Percentiles rank a stretch among this genome's conserved stretches.
Conservation (phyloP, 2,113 vertebrate genomes). For the Poecilia latipinna region DNA sequence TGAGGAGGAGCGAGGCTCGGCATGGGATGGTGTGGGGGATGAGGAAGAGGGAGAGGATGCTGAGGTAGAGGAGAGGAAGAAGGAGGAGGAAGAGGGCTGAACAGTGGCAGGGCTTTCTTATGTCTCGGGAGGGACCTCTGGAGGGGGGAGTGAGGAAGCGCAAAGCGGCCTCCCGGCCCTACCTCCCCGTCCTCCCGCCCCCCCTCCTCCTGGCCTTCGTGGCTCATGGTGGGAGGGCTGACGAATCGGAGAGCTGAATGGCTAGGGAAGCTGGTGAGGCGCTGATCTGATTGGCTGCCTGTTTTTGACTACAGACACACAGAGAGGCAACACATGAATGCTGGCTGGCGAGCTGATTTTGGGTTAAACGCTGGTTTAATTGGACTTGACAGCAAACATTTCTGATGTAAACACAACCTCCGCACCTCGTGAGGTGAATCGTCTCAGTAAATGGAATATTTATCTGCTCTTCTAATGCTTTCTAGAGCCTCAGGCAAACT, state of each 20-base stretch:
- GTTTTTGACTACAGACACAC: constrained; percentile 70
- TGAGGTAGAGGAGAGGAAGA: constrained; percentile 53
- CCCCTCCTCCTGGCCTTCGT: constrained; percentile 54
- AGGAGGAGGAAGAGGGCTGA: constrained; percentile 48
- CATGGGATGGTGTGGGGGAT: constrained; percentile 61
- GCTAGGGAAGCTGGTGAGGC: constrained; percentile 74
- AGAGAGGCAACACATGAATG: constrained; percentile 50
- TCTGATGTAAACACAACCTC: background rate
- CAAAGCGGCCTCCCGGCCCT: constrained; percentile 53
- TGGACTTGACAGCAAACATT: background rate
- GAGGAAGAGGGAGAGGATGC: constrained; percentile 55
- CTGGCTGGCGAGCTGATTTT: background rate
- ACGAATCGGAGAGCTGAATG: constrained; percentile 59
- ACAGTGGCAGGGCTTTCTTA: constrained; percentile 57
- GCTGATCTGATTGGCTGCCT: constrained; percentile 69
- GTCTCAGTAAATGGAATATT: background rate
- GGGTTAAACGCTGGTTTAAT: background rate
- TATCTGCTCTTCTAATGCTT: background rate
- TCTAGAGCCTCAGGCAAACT: background rate
- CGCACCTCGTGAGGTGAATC: background rate
- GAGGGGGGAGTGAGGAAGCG: constrained; percentile 63
- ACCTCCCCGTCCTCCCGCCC: constrained; percentile 63
- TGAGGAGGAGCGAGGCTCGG: constrained; percentile 60
- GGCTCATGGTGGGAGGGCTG: constrained; percentile 48
- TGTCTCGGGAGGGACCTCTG: constrained; percentile 51